Base-by-base conservation (phyloP, 2,888 invertebrate species). In the Polyommatus icarus region DNA sequence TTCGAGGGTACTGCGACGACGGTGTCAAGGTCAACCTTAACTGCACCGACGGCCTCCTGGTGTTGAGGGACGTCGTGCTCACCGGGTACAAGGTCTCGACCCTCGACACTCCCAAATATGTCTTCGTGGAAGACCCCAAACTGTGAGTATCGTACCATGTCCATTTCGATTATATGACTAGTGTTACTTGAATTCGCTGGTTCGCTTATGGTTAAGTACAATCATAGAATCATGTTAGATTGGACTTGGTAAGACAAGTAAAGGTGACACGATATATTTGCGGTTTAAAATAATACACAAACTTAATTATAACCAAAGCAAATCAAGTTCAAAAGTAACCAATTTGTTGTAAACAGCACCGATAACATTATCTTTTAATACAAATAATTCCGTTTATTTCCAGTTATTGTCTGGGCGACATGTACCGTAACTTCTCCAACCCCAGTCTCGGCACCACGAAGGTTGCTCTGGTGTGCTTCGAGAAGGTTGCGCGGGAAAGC, bases 401-500 rank as follows among this genome's bases (percentile, higher is more conserved):
- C 87, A 94, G 93, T 75, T 94, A 91, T 81, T 94, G 93, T 79
- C 78, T 90, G 3, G 88, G 87, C 1, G 79, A 80, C 59, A 90
- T 91, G 89, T 86, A 88, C 78, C 83, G 81, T 3, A 91, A 91
- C 81, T 79, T 46, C 18, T 85, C 83, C 18, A 67, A 81, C 0
- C 81, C 76, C 1, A 80, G 79, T 0, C 82, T 78, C 81, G 92
- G 85, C 78, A 83, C 80, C 24, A 81, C 89, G 0, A 83, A 87
- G 1, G 88, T 90, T 15, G 95, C 94, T 0, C 80, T 95, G 50
- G 89, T 93, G 1, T 93, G 94, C 80, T 94, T 98, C 96, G 89
- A 99, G 88, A 76, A 98, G 91, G 96, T 98, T 90, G 32, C 95
- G 90, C 81, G 97, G 90, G 75, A 61, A 3, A 59, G 94, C 89